These are phyloP conservation scores for Esperia sulphurella DNA, from an alignment of 2,888 invertebrate genomes.

Conservation along the genomic window DNA sequence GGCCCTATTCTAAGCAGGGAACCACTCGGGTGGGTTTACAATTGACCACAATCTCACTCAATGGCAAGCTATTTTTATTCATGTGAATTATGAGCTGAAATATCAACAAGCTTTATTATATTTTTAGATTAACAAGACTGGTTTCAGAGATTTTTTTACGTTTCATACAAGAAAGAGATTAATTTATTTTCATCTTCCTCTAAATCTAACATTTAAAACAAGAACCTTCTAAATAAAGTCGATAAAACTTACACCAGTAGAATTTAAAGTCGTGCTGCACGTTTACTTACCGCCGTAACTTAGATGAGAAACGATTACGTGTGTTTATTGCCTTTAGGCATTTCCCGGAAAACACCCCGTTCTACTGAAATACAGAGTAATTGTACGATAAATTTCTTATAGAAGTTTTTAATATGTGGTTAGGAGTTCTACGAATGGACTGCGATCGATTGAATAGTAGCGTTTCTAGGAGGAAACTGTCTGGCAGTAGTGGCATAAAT, in stretches of 20 bases:
- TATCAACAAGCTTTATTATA: no score
- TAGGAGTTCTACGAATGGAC: neutral
- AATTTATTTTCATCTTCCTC: neutral
- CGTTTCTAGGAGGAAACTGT: neutral
- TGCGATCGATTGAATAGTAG: neutral
- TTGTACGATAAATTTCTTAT: neutral
- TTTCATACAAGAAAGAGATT: no score
- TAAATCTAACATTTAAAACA: conserved; percentile 12
- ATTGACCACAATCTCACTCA: no score
- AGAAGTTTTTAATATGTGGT: neutral
- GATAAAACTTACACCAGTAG: conserved; percentile 22
- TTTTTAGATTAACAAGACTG: no score
- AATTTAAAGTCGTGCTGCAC: conserved; percentile 21
- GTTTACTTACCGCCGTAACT: conserved; percentile 21
- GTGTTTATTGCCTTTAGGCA: conserved; percentile 14
- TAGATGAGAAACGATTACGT: conserved; percentile 18
- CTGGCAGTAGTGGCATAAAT: neutral
- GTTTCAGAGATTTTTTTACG: no score
- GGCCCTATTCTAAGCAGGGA: no score
- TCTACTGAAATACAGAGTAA: conserved; percentile 8
- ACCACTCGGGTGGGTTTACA: no score
- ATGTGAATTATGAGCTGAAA: no score
- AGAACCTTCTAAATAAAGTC: conserved; percentile 14
- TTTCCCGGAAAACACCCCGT: conserved; percentile 8
- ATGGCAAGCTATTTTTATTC: no score